Conservation (phyloP, 2,888 invertebrate genomes). For the Halictus quadricinctus region DNA sequence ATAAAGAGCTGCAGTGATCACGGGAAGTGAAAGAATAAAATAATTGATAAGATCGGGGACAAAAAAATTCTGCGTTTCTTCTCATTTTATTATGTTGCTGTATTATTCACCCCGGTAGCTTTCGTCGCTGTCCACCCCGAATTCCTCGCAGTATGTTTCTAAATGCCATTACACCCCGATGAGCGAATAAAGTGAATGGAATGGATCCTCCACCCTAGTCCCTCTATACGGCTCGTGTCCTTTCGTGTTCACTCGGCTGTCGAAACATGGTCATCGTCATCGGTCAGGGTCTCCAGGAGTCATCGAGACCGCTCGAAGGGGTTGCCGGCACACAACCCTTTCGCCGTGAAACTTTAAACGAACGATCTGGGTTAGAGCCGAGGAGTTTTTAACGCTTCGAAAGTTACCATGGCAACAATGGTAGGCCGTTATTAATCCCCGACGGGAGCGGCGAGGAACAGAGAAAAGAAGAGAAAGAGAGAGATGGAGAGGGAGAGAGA, state of each 20-base stretch:
- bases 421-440: conserved; percentile 80
- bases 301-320: conserved; percentile 38
- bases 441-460: conserved; percentile 74
- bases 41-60: background rate
- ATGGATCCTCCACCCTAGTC: background rate
- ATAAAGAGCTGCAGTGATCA: too few relatives aligned
- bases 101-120: background rate
- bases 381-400: conserved; percentile 75
- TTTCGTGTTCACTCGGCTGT: conserved; percentile 3
- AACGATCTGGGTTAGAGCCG: conserved; percentile 68
- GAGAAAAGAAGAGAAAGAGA: conserved; percentile 53
- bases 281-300: conserved; percentile 2
- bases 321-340: conserved; percentile 62
- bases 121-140: background rate
- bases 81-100: background rate
- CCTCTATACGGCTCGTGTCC: background rate
- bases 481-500: conserved; percentile 47
- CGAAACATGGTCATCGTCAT: conserved; percentile 16
- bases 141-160: background rate
- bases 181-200: background rate
- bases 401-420: conserved; percentile 79
- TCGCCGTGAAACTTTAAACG: conserved; percentile 69
- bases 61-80: background rate
- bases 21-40: background rate
- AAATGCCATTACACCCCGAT: background rate